Evolutionary conservation across 2,888 invertebrate genomes (phyloP).

Genomic region (Cataglyphis albicans): DNA sequence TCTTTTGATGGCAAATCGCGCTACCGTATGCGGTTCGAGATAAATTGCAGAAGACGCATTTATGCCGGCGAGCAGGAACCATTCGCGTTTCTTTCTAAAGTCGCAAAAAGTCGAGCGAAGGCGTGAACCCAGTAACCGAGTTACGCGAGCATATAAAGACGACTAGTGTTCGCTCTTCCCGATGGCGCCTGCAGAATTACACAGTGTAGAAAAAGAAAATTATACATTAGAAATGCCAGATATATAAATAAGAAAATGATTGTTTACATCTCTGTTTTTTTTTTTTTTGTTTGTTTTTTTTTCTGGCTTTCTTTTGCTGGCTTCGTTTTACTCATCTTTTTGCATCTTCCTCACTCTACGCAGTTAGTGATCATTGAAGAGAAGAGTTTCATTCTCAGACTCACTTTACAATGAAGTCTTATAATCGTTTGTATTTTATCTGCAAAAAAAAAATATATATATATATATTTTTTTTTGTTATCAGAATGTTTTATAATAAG

Average conservation of each 20-base stretch:
- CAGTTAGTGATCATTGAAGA: background rate
- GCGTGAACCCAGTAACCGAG: conserved; percentile 74
- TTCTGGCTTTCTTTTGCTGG: background rate
- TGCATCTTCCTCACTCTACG: background rate
- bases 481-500: background rate
- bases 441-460: background rate
- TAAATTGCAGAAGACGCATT: conserved; percentile 25
- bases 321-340: background rate
- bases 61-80: conserved; percentile 23
- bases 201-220: background rate
- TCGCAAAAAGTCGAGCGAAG: conserved; percentile 41
- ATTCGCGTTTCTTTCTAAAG: conserved; percentile 16
- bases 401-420: background rate
- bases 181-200: background rate
- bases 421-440: background rate
- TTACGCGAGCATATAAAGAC: conserved; percentile 74
- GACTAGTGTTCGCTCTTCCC: conserved; percentile 72
- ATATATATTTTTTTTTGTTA: background rate
- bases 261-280: background rate
- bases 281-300: conserved; percentile 23
- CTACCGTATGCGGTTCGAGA: conserved; percentile 29
- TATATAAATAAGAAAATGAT: conserved; percentile 13
- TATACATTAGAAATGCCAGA: conserved; percentile 21
- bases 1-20: conserved; percentile 29
- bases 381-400: background rate